phyloP scores from a whole-genome alignment of 2,888 invertebrate genomes.

The Papilio protenor region DNA sequence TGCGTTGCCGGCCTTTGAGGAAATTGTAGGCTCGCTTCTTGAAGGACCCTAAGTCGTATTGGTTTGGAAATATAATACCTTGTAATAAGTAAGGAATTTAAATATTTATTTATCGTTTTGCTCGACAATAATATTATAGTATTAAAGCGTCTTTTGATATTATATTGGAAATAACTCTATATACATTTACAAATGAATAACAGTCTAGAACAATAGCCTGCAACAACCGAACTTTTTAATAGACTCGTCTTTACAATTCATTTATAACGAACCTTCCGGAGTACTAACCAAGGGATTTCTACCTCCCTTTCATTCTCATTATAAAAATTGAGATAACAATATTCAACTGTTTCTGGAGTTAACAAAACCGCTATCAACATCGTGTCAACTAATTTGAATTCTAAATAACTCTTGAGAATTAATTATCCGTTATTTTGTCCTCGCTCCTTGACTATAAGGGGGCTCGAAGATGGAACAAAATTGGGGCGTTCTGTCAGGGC shows the following conservation, averaged over 20 bases:
- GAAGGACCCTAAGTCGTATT: no score
- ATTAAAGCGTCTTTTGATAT: no score
- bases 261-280: slow-evolving; percentile 23
- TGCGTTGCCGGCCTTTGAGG: no score
- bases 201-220: slow-evolving; percentile 2
- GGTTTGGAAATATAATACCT: no score
- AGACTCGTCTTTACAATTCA: slow-evolving; percentile 17
- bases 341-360: no score
- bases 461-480: slow-evolving; percentile 34
- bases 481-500: slow-evolving; percentile 38
- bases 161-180: neutral
- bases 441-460: slow-evolving; percentile 27
- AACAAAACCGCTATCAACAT: slow-evolving; percentile 38
- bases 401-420: slow-evolving; percentile 41
- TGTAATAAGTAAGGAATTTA: no score
- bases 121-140: no score
- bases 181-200: slow-evolving; percentile 1
- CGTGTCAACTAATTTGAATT: slow-evolving; percentile 39
- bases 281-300: neutral
- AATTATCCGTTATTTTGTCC: slow-evolving; percentile 39
- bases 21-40: no score
- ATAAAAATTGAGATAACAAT: no score
- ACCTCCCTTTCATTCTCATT: neutral
- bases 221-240: slow-evolving; percentile 9
- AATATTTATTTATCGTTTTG: no score